Evolutionary conservation across 2,113 vertebrate species (phyloP), one percentile per base, ranked within the genome.

Genomic region (Grus americana): DNA sequence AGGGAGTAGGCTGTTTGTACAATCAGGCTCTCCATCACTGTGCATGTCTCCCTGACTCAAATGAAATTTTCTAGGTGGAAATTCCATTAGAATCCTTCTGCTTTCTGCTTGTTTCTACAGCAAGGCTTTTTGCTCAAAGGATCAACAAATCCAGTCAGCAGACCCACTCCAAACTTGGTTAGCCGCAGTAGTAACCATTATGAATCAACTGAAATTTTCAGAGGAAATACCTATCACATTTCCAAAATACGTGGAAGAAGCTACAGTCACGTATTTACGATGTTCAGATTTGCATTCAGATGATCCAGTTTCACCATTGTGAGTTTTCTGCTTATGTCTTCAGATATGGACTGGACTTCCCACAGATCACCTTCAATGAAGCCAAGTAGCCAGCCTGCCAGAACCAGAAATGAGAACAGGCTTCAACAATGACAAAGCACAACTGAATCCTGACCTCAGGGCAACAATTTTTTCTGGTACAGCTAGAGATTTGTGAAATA

Each of bases 401-500:
- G 70, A 81, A 58, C 6, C 42, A 88, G 75, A 92, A 92, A 10
- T 62, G 75, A 93, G 58, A 79, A 42, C 23, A 65, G 10, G 14
- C 54, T 80, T 88, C 55, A 46, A 3, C 0, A 1, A 36, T 46
- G 74, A 80, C 42, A 72, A 34, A 95, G 65, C 22, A 52, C 68
- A 54, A 52, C 36, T 52, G 49, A 91, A 89, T 57, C 68, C 78
- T 55, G 80, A 95, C 74, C 71, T 66, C 30, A 63, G 59, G 71
- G 59, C 91, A 92, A 80, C 14, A 68, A 23, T 14, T 52, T 52
- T 81, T 84, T 83, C 59, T 88, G 47, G 38, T 80, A 46, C 27
- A 82, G 22, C 59, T 59, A 61, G 36, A 87, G 11, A 81, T 94
- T 54, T 93, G 20, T 90, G 92, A 86, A 96, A 93, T 73, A 15